These are phyloP conservation scores for Minunthozetes semirufus DNA, from an alignment of 2,888 invertebrate genomes.

Conservation along the genomic window DNA sequence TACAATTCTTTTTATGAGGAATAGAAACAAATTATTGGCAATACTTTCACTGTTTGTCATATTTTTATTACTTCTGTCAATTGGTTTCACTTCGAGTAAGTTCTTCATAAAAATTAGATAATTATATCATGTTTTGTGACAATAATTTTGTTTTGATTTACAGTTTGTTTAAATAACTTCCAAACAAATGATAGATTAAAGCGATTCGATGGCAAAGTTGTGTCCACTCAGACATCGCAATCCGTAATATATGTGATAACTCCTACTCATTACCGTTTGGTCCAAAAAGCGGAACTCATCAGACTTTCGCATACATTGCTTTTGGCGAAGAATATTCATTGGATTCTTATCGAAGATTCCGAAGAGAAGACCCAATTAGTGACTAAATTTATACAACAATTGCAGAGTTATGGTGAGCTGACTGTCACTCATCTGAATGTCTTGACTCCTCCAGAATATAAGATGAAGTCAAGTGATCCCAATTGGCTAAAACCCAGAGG, in stretches of 20 bases:
- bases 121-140: not conserved
- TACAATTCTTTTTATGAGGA: not conserved
- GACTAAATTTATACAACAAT: slow-evolving; percentile 61
- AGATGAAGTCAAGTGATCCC: slow-evolving; percentile 61
- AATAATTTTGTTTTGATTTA: not conserved
- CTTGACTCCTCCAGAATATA: slow-evolving; percentile 63
- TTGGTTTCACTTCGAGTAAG: slow-evolving; percentile 2
- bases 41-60: not conserved
- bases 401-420: slow-evolving; percentile 49
- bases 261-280: slow-evolving; percentile 77
- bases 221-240: not conserved
- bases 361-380: slow-evolving; percentile 63
- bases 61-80: not conserved
- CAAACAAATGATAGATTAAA: not conserved
- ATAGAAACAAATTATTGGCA: not conserved
- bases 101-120: not conserved
- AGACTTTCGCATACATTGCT: slow-evolving; percentile 76
- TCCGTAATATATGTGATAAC: slow-evolving; percentile 77
- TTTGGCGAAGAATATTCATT: slow-evolving; percentile 66
- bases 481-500: slow-evolving; percentile 76
- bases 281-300: slow-evolving; percentile 89
- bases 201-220: not conserved
- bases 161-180: slow-evolving; percentile 5
- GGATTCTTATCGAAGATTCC: slow-evolving; percentile 88
- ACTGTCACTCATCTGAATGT: slow-evolving; percentile 58